Conservation (phyloP, 2,888 invertebrate species). For the Dascillus cervinus region DNA sequence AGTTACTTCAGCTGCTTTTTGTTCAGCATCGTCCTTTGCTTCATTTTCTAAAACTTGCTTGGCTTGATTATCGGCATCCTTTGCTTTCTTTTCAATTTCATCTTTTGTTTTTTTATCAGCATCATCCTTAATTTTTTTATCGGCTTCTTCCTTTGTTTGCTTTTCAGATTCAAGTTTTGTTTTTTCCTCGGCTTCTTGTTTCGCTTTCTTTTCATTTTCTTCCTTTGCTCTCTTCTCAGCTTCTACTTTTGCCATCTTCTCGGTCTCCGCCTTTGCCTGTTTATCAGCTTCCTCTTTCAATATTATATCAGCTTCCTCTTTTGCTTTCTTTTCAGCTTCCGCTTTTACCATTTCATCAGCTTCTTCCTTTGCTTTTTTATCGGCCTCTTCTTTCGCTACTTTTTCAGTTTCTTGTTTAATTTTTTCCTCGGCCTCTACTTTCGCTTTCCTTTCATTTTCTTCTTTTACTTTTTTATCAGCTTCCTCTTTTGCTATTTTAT, state of each 20-base stretch:
- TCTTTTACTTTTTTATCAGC: slow-evolving; percentile 16
- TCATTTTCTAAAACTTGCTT: no score
- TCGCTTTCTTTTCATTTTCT: slow-evolving; percentile 36
- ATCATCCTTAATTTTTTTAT: slow-evolving; percentile 4
- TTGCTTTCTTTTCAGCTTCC: slow-evolving; percentile 21
- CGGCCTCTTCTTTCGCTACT: slow-evolving; percentile 26
- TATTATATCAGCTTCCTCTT: no score
- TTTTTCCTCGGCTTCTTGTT: slow-evolving; percentile 34
- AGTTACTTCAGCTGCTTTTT: no score
- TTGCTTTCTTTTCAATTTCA: background rate
- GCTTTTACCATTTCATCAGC: slow-evolving; percentile 14
- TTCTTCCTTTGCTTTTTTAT: slow-evolving; percentile 36
- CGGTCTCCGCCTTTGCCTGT: slow-evolving; percentile 26
- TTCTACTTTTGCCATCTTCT: slow-evolving; percentile 36
- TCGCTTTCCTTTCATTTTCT: slow-evolving; percentile 20
- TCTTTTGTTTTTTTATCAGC: background rate
- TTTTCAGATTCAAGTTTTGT: slow-evolving; percentile 2
- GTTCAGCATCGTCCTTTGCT: no score
- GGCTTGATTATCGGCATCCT: slow-evolving; percentile 1
- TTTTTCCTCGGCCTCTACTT: no score
- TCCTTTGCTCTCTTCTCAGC: slow-evolving; percentile 19
- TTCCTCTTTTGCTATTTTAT: slow-evolving; percentile 10
- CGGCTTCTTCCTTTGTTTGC: background rate
- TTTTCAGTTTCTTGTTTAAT: slow-evolving; percentile 11
- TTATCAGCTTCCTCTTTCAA: slow-evolving; percentile 11